Percentiles rank a stretch among this genome's conserved stretches.
These are phyloP conservation scores for Luehdorfia chinensis DNA, from an alignment of 1,140 invertebrate genomes.

Conservation along the genomic window DNA sequence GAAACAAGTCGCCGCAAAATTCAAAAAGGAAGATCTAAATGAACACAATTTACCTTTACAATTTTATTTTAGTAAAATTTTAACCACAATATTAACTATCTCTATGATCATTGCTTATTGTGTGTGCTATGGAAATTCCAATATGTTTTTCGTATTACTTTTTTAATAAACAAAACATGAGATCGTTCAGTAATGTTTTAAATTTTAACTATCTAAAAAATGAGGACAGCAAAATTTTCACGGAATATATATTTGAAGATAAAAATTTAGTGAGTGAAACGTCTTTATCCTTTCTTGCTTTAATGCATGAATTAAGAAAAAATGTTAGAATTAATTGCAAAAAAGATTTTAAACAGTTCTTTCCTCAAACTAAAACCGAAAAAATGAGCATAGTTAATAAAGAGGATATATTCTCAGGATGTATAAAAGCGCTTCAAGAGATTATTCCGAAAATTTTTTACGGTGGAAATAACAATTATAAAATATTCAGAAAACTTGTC, in stretches of 20 bases:
- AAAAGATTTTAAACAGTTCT: constrained; percentile 53
- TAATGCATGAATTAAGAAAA: constrained; percentile 24
- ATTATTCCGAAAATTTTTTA: constrained; percentile 53
- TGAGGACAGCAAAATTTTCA: constrained; percentile 31
- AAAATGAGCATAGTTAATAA: constrained; percentile 37
- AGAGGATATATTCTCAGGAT: constrained; percentile 34
- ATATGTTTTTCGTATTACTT: constrained; percentile 55
- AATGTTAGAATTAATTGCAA: constrained; percentile 41
- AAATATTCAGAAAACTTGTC: constrained; percentile 54
- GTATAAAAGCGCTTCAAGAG: constrained; percentile 34
- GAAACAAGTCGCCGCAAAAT: constrained; percentile 37
- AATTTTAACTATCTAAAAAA: constrained; percentile 46
- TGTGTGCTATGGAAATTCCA: constrained; percentile 29
- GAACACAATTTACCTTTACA: background rate
- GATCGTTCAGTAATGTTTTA: constrained; percentile 51
- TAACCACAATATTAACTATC: background rate
- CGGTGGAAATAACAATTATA: constrained; percentile 53
- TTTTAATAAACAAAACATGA: constrained; percentile 61
- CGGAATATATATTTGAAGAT: constrained; percentile 36
- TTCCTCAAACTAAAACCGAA: constrained; percentile 19
- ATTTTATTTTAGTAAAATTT: no score
- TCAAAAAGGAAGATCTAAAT: constrained; percentile 13
- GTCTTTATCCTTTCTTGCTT: constrained; percentile 28
- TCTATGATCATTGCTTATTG: background rate
- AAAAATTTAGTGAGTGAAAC: constrained; percentile 31